Conservation (phyloP, 2,797 vertebrate species). For the Sphaeramia orbicularis region DNA sequence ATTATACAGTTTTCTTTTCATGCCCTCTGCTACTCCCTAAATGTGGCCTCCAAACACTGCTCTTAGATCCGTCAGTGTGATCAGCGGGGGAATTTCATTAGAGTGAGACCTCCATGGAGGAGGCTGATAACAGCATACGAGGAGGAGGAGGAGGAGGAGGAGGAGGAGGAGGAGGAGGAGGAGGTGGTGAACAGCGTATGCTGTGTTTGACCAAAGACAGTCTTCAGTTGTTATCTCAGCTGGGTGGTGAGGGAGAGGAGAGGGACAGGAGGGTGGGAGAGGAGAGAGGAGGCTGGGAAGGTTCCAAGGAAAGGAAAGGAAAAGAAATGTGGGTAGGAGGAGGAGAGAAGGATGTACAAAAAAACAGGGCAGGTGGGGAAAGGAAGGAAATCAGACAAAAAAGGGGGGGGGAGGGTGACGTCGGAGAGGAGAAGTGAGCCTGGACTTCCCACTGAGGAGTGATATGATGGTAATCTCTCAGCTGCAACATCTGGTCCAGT, state of each 20-base stretch:
- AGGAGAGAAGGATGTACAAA: not conserved
- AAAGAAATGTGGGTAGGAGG: not conserved
- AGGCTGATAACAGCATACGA: constrained; percentile 62
- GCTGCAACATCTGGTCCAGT: constrained; percentile 71
- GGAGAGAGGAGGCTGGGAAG: not conserved
- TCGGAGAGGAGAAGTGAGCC: not conserved
- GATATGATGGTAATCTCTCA: constrained; percentile 70
- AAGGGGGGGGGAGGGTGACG: not conserved
- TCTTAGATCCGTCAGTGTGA: constrained; percentile 54
- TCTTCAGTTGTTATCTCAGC: constrained; percentile 50
- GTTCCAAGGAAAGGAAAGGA: not conserved
- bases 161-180: constrained; percentile 5
- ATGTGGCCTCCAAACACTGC: constrained; percentile 46
- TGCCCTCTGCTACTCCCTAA: constrained; percentile 37
- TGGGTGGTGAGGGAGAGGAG: constrained; percentile 20
- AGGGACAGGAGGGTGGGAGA: not conserved
- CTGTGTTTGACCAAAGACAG: constrained; percentile 65
- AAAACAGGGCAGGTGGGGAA: constrained; percentile 21
- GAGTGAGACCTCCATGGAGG: constrained; percentile 60
- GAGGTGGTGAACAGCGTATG: constrained; percentile 43
- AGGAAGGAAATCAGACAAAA: not conserved
- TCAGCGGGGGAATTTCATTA: constrained; percentile 72
- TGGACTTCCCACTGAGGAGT: constrained; percentile 48
- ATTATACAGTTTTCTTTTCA: constrained; percentile 44
- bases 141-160: constrained; percentile 6